A percentile compares a stretch with the other conserved stretches of the same genome.
phyloP scores from a whole-genome alignment of 2,888 invertebrate species.

The Drosophila stalkeri region DNA sequence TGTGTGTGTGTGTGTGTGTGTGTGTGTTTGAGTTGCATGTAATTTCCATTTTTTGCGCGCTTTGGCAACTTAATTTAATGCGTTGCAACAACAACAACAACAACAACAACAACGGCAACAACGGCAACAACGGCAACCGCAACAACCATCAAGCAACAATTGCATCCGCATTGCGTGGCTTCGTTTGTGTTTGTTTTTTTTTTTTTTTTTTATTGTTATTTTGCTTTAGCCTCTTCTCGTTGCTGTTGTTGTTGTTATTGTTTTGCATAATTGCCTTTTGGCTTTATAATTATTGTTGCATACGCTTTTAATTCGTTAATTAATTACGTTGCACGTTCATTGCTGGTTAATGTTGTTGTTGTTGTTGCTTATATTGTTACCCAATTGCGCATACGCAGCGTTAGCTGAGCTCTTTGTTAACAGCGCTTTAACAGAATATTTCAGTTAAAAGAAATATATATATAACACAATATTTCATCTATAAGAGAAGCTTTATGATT shows the following conservation, averaged over 20 bases:
- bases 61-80: conserved; percentile 82
- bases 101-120: conserved; percentile 23
- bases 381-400: conserved; percentile 56
- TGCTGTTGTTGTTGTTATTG: conserved; percentile 27
- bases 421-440: no score
- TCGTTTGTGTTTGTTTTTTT: conserved; percentile 27
- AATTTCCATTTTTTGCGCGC: conserved; percentile 82
- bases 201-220: conserved; percentile 6
- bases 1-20: conserved; percentile 39
- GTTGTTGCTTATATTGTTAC: conserved; percentile 2
- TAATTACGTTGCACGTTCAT: conserved; percentile 61
- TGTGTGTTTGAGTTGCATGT: conserved; percentile 67
- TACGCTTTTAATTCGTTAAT: conserved; percentile 78
- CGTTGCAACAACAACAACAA: conserved; percentile 65
- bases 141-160: conserved; percentile 57
- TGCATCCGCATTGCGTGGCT: conserved; percentile 77
- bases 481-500: neutral
- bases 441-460: no score
- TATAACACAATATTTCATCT: no score
- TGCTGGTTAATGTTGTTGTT: conserved; percentile 4
- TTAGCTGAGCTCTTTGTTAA: conserved; percentile 28
- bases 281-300: conserved; percentile 77
- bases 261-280: conserved; percentile 73
- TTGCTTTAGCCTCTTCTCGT: conserved; percentile 18
- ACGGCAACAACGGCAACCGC: conserved; percentile 36